phyloP scores from a whole-genome alignment of 2,113 vertebrate species.

The Myiozetetes cayanensis region DNA sequence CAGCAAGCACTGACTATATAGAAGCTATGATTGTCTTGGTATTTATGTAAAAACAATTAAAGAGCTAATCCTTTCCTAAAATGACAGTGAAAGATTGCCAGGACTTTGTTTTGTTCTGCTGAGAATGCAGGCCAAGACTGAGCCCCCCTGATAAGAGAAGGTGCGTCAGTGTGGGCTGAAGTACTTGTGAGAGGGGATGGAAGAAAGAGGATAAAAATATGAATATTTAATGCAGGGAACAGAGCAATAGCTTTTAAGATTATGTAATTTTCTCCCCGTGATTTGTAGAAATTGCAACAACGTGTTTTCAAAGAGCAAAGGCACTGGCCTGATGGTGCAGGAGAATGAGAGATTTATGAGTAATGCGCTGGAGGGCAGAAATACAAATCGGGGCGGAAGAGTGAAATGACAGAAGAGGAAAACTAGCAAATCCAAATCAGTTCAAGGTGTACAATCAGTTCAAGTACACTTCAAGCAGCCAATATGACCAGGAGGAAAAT shows the following conservation, averaged over 20 bases:
- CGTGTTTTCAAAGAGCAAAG: neutral
- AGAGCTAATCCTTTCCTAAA: neutral
- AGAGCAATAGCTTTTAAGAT: neutral
- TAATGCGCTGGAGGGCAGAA: neutral
- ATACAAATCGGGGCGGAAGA: neutral
- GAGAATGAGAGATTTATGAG: neutral
- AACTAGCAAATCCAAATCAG: neutral
- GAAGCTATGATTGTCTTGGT: neutral
- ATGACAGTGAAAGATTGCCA: neutral
- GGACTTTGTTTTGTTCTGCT: neutral
- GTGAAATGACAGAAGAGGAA: neutral
- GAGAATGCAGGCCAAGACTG: neutral
- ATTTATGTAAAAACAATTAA: neutral
- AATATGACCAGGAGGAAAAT: neutral
- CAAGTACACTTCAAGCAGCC: neutral
- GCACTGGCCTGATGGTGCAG: neutral
- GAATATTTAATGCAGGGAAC: neutral
- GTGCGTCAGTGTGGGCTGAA: neutral
- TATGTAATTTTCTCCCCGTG: neutral
- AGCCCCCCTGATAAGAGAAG: fast-evolving
- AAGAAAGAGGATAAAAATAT: neutral
- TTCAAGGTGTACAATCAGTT: neutral
- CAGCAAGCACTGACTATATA: neutral
- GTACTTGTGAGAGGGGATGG: neutral
- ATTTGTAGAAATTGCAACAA: neutral